Base-by-base conservation (phyloP, 2,888 invertebrate genomes). In the Rapana venosa region DNA sequence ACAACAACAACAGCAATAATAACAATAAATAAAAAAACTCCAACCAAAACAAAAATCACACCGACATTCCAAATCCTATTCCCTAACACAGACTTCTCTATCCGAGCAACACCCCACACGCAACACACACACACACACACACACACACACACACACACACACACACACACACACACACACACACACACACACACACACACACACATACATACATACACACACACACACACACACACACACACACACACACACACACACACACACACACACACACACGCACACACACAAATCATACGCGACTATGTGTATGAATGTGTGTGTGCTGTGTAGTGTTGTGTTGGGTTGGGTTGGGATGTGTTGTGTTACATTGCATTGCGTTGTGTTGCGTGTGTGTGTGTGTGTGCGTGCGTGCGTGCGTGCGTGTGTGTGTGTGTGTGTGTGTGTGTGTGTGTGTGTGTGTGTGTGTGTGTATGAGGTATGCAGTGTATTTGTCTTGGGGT, bases 81-180 rank as follows among this genome's bases (percentile, higher is more conserved):
- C n/a, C 22, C 70, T 22, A 26, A 74, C 74, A 79, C 79, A 6
- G 8, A 79, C 79, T 11, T 11, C 5, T 30, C 5, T 11, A 32
- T 20, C 22, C 6, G n/a, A n/a, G n/a, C n/a, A n/a, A n/a, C n/a
- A n/a, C n/a, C n/a, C 6, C 30, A 79, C 79, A 20, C 30, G 5
- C 15, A 70, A 79, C 79, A 79, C 79, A 56, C 36, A 84, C 56
- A 84, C 84, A 47, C 84, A 79, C 79, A 32, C 79, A 79, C 79
- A 32, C 79, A 22, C n/a, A n/a, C 58, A 32, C 32, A 47, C 20
- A 32, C 79, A 79, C 79, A 32, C 79, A 79, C 79, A 79, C 79
- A 81, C 81, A 47, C 81, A 36, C 81, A 47, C 81, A 36, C 81
- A 36, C 81, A 81, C 81, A 36, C 81, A 81, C 81, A 36, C 81